phyloP scores from a whole-genome alignment of 2,888 invertebrate species.

The Nomada fabriciana region DNA sequence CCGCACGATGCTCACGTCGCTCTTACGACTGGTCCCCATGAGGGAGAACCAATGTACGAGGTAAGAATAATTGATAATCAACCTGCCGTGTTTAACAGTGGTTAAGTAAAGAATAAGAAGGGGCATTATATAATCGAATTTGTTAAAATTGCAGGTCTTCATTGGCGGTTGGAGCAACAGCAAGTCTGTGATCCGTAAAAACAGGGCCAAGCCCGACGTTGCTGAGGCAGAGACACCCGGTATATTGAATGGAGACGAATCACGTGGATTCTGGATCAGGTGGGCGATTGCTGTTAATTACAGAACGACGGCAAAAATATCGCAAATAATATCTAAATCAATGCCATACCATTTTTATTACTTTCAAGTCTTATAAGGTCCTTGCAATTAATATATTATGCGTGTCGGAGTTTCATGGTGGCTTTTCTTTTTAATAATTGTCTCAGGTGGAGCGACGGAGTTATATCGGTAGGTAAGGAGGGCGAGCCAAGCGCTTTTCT shows the following conservation, averaged over 20 bases:
- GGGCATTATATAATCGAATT: background rate
- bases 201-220: constrained; percentile 91
- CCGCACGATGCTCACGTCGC: constrained; percentile 94
- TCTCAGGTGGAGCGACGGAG: constrained; percentile 78
- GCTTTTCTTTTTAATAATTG: background rate
- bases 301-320: background rate
- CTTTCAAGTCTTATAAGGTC: too few species aligned
- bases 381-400: too few species aligned
- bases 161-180: constrained; percentile 95
- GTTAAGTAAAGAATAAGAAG: background rate
- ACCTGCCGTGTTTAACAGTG: background rate
- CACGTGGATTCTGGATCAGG: constrained; percentile 93
- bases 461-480: constrained; percentile 90
- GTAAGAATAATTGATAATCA: constrained; percentile 80
- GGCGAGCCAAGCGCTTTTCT: constrained; percentile 90
- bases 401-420: too few species aligned
- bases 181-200: constrained; percentile 93
- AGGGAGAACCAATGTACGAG: constrained; percentile 93
- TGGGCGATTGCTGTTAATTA: constrained; percentile 76
- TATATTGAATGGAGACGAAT: constrained; percentile 90
- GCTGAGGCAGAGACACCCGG: constrained; percentile 90
- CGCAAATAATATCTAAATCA: too few species aligned
- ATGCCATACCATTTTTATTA: too few species aligned
- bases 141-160: constrained; percentile 86
- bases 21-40: constrained; percentile 89